These are phyloP conservation scores for Nycticorax nycticorax DNA, from an alignment of 2,113 vertebrate genomes.

Conservation along the genomic window DNA sequence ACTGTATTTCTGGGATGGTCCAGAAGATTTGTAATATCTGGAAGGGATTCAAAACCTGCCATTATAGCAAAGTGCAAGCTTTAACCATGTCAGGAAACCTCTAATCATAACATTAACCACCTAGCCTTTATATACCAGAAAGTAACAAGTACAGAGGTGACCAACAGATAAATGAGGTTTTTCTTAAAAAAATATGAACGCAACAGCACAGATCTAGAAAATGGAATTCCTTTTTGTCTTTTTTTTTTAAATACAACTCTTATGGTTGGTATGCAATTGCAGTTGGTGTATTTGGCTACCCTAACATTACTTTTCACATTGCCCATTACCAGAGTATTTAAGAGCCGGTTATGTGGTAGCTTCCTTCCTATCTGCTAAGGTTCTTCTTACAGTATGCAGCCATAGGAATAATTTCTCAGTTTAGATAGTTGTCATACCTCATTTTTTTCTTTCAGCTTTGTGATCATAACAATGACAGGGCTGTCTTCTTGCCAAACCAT, in stretches of 20 bases:
- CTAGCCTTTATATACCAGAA: background rate
- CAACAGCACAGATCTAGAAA: background rate
- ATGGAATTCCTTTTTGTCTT: background rate
- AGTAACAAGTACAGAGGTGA: background rate
- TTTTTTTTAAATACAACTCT: background rate
- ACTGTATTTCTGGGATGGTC: background rate
- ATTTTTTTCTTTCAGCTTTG: conserved; percentile 98
- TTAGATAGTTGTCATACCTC: conserved; percentile 81
- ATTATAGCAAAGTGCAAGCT: background rate
- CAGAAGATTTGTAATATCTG: background rate
- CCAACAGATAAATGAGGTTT: background rate
- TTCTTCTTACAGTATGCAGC: background rate
- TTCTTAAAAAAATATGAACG: background rate
- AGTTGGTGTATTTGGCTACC: background rate
- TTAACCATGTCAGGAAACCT: background rate
- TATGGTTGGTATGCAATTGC: background rate
- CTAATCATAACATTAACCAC: background rate
- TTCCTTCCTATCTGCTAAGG: background rate
- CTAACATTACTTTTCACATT: background rate
- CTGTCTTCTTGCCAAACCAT: conserved; percentile 97
- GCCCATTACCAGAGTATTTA: background rate
- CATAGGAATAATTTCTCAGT: background rate
- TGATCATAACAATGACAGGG: conserved; percentile 97
- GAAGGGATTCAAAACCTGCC: background rate
- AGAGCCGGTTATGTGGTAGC: background rate